A percentile compares a stretch with the other conserved stretches of the same genome.
These are phyloP conservation scores for Paradisaea rubra DNA, from an alignment of 2,113 vertebrate genomes.

Conservation along the genomic window DNA sequence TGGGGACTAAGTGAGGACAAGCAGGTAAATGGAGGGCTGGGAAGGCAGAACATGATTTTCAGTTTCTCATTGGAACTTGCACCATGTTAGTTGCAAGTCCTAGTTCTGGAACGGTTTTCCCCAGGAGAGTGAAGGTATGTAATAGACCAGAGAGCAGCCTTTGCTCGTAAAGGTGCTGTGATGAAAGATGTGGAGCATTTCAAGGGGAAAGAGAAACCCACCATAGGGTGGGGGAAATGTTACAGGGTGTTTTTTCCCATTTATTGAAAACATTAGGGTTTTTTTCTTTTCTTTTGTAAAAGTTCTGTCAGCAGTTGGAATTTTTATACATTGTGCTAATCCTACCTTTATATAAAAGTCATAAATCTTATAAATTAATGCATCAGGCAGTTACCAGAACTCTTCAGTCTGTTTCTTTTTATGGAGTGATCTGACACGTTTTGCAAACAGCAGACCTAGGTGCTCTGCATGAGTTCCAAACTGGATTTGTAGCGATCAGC, in stretches of 20 bases:
- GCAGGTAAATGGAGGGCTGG: neutral
- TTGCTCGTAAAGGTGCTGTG: neutral
- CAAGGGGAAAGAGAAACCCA: neutral
- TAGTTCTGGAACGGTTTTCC: neutral
- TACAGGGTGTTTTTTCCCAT: neutral
- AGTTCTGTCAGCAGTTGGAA: conserved; percentile 12
- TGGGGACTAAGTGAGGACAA: neutral
- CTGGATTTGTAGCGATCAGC: conserved; percentile 19
- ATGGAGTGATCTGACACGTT: conserved; percentile 33
- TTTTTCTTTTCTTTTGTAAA: neutral
- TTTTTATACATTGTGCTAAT: conserved; percentile 49
- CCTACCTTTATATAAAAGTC: conserved; percentile 40
- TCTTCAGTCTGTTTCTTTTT: conserved; percentile 60
- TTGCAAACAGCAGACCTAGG: conserved; percentile 35
- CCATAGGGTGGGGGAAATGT: neutral
- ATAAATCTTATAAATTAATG: conserved; percentile 52
- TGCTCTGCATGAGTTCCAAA: conserved; percentile 28
- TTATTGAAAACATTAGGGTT: neutral
- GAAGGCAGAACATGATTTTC: neutral
- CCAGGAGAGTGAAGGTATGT: neutral
- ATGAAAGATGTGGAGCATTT: neutral
- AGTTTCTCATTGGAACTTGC: neutral
- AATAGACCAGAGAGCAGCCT: neutral
- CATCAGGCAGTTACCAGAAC: conserved; percentile 44
- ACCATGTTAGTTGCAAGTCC: neutral